Evolutionary conservation across 1,140 invertebrate genomes (phyloP).

Genomic region (Stratiolaelaps scimitus): DNA sequence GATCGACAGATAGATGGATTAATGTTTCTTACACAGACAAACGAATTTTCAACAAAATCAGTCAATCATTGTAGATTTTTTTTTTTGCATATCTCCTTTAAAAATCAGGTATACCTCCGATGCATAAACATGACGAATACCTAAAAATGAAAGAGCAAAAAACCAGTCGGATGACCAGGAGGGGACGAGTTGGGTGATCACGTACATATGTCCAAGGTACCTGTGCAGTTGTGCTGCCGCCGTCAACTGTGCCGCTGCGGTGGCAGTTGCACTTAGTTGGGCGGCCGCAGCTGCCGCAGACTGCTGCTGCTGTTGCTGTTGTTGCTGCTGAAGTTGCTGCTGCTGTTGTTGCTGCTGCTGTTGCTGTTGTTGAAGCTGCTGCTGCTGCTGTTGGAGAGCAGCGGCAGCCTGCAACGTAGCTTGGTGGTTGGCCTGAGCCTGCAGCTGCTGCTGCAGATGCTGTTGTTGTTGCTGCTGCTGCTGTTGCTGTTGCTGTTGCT

Average conservation of each 20-base stretch:
- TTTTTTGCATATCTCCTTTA: too few species aligned
- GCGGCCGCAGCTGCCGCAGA: neutral
- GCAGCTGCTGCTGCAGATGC: slow-evolving; percentile 36
- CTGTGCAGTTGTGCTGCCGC: slow-evolving; percentile 33
- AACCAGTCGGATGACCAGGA: slow-evolving; percentile 36
- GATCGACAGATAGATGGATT: too few species aligned
- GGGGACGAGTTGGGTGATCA: slow-evolving; percentile 26
- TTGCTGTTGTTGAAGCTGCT: slow-evolving; percentile 39
- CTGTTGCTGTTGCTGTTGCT: slow-evolving; percentile 41
- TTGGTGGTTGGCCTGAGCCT: slow-evolving; percentile 33
- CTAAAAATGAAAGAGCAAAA: too few species aligned
- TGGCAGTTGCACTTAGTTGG: slow-evolving; percentile 36
- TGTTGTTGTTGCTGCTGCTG: slow-evolving; percentile 46
- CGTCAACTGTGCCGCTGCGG: slow-evolving; percentile 36
- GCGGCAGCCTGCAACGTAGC: slow-evolving; percentile 32
- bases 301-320: too few species aligned
- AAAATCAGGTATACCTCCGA: too few species aligned
- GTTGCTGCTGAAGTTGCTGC: too few species aligned
- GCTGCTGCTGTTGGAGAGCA: slow-evolving; percentile 36
- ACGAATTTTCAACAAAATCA: too few species aligned
- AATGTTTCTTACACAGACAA: too few species aligned
- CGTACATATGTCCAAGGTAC: slow-evolving; percentile 30
- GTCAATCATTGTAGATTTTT: too few species aligned
- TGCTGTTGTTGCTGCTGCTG: slow-evolving; percentile 42
- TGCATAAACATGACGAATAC: too few species aligned